These are phyloP conservation scores for Pantherophis alleghaniensis DNA, from an alignment of 2,797 vertebrate genomes.

Conservation along the genomic window DNA sequence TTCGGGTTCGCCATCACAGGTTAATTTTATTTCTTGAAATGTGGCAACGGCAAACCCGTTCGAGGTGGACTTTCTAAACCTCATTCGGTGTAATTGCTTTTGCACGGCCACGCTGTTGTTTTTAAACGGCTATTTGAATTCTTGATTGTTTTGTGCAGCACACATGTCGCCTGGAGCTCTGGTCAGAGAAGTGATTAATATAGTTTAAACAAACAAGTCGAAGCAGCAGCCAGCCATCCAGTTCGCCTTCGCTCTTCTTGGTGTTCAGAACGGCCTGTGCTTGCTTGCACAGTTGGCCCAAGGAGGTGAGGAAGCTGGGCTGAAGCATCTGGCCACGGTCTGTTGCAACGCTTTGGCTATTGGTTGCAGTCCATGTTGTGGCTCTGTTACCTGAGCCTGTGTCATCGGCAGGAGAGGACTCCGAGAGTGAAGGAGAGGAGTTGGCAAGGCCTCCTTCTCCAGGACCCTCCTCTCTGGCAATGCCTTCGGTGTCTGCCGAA, in stretches of 20 bases:
- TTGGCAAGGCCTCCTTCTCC: no score
- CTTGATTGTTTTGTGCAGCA: background rate
- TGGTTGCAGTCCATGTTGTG: no score
- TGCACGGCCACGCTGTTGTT: background rate
- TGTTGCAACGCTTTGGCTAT: no score
- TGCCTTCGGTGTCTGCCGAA: no score
- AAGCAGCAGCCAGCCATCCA: no score
- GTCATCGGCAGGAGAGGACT: no score
- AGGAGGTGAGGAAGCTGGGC: background rate
- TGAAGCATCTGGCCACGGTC: background rate
- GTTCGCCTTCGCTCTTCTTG: no score
- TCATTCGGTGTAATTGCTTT: background rate
- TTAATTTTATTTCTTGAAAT: background rate
- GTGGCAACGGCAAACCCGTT: background rate
- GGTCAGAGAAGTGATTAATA: background rate
- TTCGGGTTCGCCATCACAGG: no score
- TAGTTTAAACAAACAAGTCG: background rate
- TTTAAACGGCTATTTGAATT: background rate
- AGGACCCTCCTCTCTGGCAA: no score
- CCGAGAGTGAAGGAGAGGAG: no score
- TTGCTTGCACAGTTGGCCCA: no score
- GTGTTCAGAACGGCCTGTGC: background rate
- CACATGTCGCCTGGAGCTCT: background rate
- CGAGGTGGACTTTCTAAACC: background rate
- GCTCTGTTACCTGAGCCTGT: no score